phyloP scores from a whole-genome alignment of 2,113 vertebrate species.

The Paradisaea rubra region DNA sequence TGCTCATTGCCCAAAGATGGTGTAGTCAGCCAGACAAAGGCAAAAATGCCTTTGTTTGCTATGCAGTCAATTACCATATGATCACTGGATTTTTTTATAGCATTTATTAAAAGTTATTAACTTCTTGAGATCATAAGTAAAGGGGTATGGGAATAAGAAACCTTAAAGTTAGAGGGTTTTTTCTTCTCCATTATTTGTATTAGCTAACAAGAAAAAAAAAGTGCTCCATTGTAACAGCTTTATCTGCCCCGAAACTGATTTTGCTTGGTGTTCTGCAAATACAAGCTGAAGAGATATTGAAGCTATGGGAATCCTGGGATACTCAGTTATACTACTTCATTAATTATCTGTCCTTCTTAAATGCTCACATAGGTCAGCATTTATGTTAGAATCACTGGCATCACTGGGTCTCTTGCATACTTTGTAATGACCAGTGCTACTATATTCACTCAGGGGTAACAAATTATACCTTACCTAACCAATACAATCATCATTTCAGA shows the following conservation, averaged over 20 bases:
- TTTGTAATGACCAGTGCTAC: neutral
- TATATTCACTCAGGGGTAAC: neutral
- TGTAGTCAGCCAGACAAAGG: neutral
- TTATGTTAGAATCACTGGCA: neutral
- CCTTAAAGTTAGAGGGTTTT: rapidly evolving
- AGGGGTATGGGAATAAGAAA: neutral
- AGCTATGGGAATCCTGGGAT: neutral
- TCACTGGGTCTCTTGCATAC: neutral
- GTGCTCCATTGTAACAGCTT: neutral
- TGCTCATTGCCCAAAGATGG: neutral
- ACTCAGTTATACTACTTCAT: neutral
- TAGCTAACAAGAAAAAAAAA: neutral
- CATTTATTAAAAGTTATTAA: neutral
- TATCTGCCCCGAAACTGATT: neutral
- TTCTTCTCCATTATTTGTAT: neutral
- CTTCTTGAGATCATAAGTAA: neutral
- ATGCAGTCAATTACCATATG: neutral
- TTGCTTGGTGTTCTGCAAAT: neutral
- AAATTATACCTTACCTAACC: neutral
- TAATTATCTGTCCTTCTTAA: neutral
- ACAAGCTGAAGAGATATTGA: neutral
- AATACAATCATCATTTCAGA: neutral
- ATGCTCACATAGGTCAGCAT: neutral
- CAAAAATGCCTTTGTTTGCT: neutral
- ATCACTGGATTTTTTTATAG: neutral